Conservation (phyloP, 2,888 invertebrate species). For the Hyposoter dolosus region DNA sequence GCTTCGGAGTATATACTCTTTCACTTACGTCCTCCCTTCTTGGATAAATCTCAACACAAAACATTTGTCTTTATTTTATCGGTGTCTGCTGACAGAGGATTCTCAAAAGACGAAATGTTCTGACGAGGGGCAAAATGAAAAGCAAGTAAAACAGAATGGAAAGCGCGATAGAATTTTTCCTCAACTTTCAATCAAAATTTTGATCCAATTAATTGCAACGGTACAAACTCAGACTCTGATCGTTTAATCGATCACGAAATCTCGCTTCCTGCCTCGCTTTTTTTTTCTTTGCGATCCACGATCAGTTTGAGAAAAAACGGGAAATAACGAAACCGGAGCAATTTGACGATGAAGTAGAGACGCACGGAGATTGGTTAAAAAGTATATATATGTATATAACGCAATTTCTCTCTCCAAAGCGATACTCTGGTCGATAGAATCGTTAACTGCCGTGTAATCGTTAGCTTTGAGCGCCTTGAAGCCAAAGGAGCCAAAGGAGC, state of each 20-base stretch:
- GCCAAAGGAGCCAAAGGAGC: slow-evolving; percentile 71
- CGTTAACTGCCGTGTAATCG: slow-evolving; percentile 81
- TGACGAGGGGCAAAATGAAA: slow-evolving; percentile 22
- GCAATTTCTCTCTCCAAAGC: slow-evolving; percentile 32
- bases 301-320: slow-evolving; percentile 18
- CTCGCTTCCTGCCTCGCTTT: not conserved
- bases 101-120: not conserved
- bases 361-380: slow-evolving; percentile 46
- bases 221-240: slow-evolving; percentile 6
- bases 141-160: not conserved
- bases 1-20: not conserved
- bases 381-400: slow-evolving; percentile 28
- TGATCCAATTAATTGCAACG: slow-evolving; percentile 46
- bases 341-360: slow-evolving; percentile 45
- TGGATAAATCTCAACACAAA: slow-evolving; percentile 1
- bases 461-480: slow-evolving; percentile 77
- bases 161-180: slow-evolving; percentile 13
- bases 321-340: slow-evolving; percentile 23
- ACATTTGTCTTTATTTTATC: slow-evolving; percentile 57
- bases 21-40: not conserved
- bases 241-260: slow-evolving; percentile 54
- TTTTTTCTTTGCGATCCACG: not conserved
- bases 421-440: slow-evolving; percentile 68
- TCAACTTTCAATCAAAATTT: slow-evolving; percentile 16
- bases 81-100: slow-evolving; percentile 45